These are phyloP conservation scores for Globodera ellingtonae DNA, from an alignment of 1,140 invertebrate genomes.

Conservation along the genomic window DNA sequence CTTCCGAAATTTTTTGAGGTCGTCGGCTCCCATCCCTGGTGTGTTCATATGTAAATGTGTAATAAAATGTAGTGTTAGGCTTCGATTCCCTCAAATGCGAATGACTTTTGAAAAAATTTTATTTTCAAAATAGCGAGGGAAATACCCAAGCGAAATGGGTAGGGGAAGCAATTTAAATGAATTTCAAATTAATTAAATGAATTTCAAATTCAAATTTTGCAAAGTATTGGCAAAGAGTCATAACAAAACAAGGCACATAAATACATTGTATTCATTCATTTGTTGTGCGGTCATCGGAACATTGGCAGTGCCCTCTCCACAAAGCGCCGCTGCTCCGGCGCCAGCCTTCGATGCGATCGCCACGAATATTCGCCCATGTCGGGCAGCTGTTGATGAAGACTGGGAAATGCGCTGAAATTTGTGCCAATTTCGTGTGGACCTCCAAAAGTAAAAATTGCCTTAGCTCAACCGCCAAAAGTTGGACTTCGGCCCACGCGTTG, in stretches of 20 bases:
- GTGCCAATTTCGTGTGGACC: not conserved
- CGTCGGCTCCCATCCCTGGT: no score
- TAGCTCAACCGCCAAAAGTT: conserved; percentile 41
- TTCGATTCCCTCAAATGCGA: no score
- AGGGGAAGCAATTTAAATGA: no score
- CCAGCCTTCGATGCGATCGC: not conserved
- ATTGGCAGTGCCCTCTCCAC: not conserved
- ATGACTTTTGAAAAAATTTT: no score
- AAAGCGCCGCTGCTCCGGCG: not conserved
- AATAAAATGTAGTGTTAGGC: no score
- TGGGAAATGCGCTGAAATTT: conserved; percentile 6
- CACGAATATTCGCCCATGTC: conserved; percentile 3
- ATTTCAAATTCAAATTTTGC: not conserved
- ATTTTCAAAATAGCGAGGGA: no score
- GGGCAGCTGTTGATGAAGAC: conserved; percentile 4
- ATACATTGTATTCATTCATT: no score
- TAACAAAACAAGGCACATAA: no score
- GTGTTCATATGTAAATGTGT: no score
- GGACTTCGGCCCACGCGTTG: conserved; percentile 52
- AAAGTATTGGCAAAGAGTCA: not conserved
- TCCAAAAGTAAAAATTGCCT: conserved; percentile 17
- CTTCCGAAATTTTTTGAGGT: no score
- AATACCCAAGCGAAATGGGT: no score
- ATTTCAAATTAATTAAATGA: no score
- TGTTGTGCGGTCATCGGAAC: not conserved